Evolutionary conservation across 2,797 vertebrate genomes (phyloP).

Genomic region (Microcaecilia unicolor): DNA sequence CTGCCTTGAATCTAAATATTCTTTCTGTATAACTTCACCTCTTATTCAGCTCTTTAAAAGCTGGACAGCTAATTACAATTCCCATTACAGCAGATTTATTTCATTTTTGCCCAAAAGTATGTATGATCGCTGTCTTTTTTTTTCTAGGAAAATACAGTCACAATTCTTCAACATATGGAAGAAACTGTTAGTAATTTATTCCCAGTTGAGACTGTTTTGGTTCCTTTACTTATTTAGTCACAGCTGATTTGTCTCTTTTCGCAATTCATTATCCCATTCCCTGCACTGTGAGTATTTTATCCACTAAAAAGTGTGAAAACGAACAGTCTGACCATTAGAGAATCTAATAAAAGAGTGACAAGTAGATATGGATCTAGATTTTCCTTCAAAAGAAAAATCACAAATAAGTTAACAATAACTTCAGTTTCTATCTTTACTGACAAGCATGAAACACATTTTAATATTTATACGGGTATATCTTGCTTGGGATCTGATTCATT

Average conservation of each 20-base stretch:
- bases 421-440: too few species aligned
- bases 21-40: slow-evolving; percentile 71
- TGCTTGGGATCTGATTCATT: too few species aligned
- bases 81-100: slow-evolving; percentile 56
- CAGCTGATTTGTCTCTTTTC: slow-evolving; percentile 69
- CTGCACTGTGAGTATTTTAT: slow-evolving; percentile 54
- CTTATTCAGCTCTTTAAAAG: slow-evolving; percentile 70
- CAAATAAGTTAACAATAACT: too few species aligned
- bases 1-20: slow-evolving; percentile 65
- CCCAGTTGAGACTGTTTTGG: slow-evolving; percentile 63
- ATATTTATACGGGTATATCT: too few species aligned
- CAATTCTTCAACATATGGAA: slow-evolving; percentile 64
- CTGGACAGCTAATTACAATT: slow-evolving; percentile 67
- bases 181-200: slow-evolving; percentile 65
- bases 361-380: slow-evolving; percentile 41
- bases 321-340: slow-evolving; percentile 51
- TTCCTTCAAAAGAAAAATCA: too few species aligned
- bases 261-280: slow-evolving; percentile 64
- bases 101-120: slow-evolving; percentile 36
- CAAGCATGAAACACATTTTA: too few species aligned
- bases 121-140: slow-evolving; percentile 58
- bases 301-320: slow-evolving; percentile 65
- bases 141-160: slow-evolving; percentile 51
- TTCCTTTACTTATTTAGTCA: slow-evolving; percentile 67
- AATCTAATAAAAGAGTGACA: slow-evolving; percentile 51